phyloP scores from a whole-genome alignment of 2,797 vertebrate genomes.

The Argentina silus region DNA sequence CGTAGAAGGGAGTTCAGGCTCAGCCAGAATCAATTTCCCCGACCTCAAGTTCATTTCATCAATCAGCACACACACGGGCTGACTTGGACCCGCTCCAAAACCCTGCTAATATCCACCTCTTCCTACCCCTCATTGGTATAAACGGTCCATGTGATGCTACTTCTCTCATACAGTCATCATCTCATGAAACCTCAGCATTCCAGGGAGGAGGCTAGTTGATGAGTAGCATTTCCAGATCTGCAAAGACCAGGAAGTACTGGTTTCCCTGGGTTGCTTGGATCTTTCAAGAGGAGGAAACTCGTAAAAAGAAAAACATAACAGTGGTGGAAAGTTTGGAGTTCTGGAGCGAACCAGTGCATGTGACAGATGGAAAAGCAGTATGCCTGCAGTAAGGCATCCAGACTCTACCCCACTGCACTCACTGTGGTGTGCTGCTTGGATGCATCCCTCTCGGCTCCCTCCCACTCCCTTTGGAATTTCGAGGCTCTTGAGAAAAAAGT shows the following conservation, averaged over 20 bases:
- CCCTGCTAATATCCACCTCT: conserved; percentile 58
- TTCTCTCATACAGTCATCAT: conserved; percentile 48
- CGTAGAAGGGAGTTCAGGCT: conserved; percentile 35
- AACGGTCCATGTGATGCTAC: conserved; percentile 55
- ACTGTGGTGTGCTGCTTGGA: conserved; percentile 31
- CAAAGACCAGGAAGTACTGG: neutral
- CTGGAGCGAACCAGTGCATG: conserved; percentile 32
- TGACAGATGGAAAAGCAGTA: conserved; percentile 63
- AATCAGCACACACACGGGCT: conserved; percentile 53
- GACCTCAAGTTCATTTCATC: conserved; percentile 76
- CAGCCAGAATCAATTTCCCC: conserved; percentile 74
- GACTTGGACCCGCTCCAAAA: conserved; percentile 45
- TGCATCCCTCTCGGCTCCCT: neutral
- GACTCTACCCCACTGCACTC: conserved; percentile 33
- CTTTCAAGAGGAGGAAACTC: conserved; percentile 20
- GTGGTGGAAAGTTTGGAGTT: conserved; percentile 11
- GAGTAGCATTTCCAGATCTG: conserved; percentile 45
- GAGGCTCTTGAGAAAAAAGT: conserved; percentile 1
- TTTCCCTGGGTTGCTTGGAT: conserved; percentile 6
- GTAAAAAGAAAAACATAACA: neutral
- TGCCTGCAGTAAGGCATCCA: conserved; percentile 48
- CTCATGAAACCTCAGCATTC: conserved; percentile 48
- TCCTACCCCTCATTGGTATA: conserved; percentile 53
- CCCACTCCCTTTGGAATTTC: conserved; percentile 14
- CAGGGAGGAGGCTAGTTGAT: conserved; percentile 39